These are phyloP conservation scores for Arrhamphus sclerolepis DNA, from an alignment of 2,797 vertebrate species.

Conservation along the genomic window DNA sequence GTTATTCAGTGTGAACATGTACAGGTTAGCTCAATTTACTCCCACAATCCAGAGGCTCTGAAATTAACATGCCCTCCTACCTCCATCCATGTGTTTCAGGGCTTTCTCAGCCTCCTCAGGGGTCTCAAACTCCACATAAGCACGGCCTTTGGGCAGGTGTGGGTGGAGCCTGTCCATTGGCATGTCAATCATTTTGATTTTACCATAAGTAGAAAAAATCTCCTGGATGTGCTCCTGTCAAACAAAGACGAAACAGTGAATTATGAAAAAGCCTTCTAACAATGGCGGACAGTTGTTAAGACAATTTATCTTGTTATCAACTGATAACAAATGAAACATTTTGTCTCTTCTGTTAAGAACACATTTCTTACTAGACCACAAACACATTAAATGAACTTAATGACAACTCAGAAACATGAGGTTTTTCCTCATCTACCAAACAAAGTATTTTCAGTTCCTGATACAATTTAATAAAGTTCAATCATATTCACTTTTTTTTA, in stretches of 20 bases:
- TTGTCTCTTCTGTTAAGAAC: background rate
- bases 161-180: constrained; percentile 88
- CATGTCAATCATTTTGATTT: constrained; percentile 96
- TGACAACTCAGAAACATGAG: no score
- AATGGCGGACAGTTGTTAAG: background rate
- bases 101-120: constrained; percentile 94
- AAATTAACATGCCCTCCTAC: constrained; percentile 61
- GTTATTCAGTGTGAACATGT: background rate
- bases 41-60: constrained; percentile 40
- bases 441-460: background rate
- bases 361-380: no score
- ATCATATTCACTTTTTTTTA: no score
- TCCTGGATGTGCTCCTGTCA: constrained; percentile 93
- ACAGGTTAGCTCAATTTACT: constrained; percentile 53
- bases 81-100: constrained; percentile 96
- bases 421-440: background rate
- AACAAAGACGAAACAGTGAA: background rate
- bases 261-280: background rate
- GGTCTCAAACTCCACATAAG: constrained; percentile 94
- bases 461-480: no score
- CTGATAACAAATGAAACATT: background rate
- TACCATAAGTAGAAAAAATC: constrained; percentile 94
- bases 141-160: constrained; percentile 90
- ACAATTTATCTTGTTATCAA: background rate
- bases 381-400: no score